Evolutionary conservation across 2,113 vertebrate species (phyloP).

Genomic region (Pedionomus torquatus): DNA sequence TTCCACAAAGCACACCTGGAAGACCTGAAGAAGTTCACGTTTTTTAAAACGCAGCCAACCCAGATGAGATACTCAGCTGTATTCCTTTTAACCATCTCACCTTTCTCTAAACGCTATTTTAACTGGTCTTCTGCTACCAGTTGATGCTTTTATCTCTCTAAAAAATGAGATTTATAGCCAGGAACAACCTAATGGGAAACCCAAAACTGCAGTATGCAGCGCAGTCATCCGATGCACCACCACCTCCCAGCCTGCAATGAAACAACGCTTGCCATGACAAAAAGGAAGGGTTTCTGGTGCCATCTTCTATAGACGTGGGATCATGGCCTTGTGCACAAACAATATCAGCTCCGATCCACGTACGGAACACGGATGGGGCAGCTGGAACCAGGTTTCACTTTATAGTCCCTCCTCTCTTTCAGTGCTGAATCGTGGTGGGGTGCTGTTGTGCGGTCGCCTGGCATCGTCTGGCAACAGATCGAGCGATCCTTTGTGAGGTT

Average conservation of each 20-base stretch:
- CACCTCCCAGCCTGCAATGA: neutral
- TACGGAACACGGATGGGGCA: neutral
- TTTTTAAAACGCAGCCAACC: neutral
- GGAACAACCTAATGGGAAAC: neutral
- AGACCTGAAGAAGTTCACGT: neutral
- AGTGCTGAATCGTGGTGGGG: neutral
- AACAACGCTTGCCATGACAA: neutral
- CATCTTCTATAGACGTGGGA: neutral
- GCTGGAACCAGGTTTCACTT: neutral
- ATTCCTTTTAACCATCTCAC: neutral
- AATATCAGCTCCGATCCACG: rapidly evolving
- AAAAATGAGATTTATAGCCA: neutral
- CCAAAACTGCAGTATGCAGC: neutral
- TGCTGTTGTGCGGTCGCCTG: neutral
- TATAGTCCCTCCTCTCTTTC: neutral
- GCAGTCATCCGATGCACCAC: neutral
- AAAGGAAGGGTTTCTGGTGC: neutral
- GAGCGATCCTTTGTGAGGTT: neutral
- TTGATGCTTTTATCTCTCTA: neutral
- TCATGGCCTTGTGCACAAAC: neutral
- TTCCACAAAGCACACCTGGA: rapidly evolving
- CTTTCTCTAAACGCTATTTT: neutral
- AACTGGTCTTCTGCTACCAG: neutral
- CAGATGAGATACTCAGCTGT: neutral
- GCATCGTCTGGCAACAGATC: neutral